Conservation (phyloP, 2,888 invertebrate species). For the Spodoptera picta region DNA sequence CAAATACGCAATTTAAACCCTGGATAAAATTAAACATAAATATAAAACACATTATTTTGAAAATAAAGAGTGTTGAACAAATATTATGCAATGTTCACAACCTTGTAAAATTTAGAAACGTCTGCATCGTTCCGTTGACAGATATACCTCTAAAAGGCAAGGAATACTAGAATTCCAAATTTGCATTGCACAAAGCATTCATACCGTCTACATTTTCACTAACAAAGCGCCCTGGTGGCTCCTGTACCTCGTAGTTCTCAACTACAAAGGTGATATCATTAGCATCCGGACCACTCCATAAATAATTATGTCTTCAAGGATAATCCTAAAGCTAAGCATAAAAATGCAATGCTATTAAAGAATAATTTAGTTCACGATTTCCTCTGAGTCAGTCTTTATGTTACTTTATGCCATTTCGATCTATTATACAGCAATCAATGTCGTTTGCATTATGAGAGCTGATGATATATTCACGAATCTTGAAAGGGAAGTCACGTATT, state of each 20-base stretch:
- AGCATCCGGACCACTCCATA: slow-evolving; percentile 37
- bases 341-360: slow-evolving; percentile 47
- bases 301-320: slow-evolving; percentile 50
- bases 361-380: slow-evolving; percentile 50
- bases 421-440: slow-evolving; percentile 48
- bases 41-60: no score
- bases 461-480: slow-evolving; percentile 38
- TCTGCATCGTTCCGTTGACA: neutral
- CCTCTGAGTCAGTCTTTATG: slow-evolving; percentile 37
- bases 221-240: slow-evolving; percentile 13
- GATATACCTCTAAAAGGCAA: slow-evolving; percentile 12
- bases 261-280: slow-evolving; percentile 45
- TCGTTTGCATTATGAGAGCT: slow-evolving; percentile 24
- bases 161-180: slow-evolving; percentile 20
- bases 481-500: slow-evolving; percentile 42
- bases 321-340: slow-evolving; percentile 31
- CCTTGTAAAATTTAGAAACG: slow-evolving; percentile 4
- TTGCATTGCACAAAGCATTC: slow-evolving; percentile 30
- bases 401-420: slow-evolving; percentile 18
- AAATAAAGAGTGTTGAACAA: no score
- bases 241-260: slow-evolving; percentile 9
- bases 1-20: no score
- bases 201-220: slow-evolving; percentile 22
- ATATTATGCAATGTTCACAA: slow-evolving; percentile 4
- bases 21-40: no score